phyloP scores from a whole-genome alignment of 2,113 vertebrate genomes.

The Phalacrocorax carbo region DNA sequence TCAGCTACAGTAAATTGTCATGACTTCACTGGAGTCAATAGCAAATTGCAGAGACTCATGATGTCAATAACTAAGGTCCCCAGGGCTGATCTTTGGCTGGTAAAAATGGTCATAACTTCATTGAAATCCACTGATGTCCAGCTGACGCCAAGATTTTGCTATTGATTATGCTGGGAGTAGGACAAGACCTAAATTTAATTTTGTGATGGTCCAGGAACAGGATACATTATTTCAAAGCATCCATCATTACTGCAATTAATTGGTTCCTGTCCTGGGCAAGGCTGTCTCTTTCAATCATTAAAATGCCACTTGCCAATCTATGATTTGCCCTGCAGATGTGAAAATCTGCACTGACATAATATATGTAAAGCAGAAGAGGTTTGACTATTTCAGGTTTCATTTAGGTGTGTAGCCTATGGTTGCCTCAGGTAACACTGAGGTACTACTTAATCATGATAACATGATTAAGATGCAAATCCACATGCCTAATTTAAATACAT shows the following conservation, averaged over 20 bases:
- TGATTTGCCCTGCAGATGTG: slow-evolving; percentile 57
- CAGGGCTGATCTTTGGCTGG: slow-evolving; percentile 7
- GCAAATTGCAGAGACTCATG: slow-evolving; percentile 11
- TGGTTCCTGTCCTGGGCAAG: background rate
- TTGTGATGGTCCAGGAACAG: background rate
- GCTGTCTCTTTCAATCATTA: slow-evolving; percentile 32
- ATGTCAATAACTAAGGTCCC: slow-evolving; percentile 29
- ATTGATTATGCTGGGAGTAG: slow-evolving; percentile 13
- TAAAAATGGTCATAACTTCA: background rate
- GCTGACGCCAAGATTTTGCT: background rate
- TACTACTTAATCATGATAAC: slow-evolving; percentile 59
- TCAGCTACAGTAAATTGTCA: slow-evolving; percentile 18
- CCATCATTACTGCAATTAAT: background rate
- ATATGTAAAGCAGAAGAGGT: slow-evolving; percentile 45
- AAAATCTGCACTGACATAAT: slow-evolving; percentile 43
- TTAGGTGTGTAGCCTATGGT: slow-evolving; percentile 48
- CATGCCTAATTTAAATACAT: slow-evolving; percentile 48
- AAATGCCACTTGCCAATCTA: slow-evolving; percentile 11
- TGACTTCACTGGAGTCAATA: background rate
- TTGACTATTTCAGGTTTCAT: slow-evolving; percentile 37
- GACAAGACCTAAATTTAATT: slow-evolving; percentile 45
- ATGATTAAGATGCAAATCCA: slow-evolving; percentile 58
- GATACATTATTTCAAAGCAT: slow-evolving; percentile 16
- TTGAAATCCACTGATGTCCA: slow-evolving; percentile 30
- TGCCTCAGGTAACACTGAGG: slow-evolving; percentile 43